These are phyloP conservation scores for Rhabdomys dilectus DNA, from an alignment of 2,113 vertebrate genomes.

Conservation along the genomic window DNA sequence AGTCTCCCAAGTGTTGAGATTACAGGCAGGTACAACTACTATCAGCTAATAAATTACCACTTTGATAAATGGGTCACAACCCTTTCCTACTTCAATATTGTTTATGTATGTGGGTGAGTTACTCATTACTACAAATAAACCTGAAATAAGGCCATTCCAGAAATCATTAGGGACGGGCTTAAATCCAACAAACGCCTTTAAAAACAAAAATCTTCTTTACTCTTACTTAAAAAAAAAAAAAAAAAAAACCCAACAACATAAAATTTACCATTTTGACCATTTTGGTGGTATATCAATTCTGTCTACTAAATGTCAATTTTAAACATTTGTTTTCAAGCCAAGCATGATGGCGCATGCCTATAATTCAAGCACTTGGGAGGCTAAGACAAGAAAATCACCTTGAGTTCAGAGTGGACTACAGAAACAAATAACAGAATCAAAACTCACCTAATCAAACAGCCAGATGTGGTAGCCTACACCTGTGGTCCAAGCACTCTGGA, in stretches of 20 bases:
- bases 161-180: constrained; percentile 3
- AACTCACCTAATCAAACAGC: background rate
- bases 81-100: background rate
- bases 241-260: background rate
- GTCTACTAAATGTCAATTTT: background rate
- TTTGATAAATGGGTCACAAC: background rate
- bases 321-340: background rate
- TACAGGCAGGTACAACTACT: background rate
- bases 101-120: background rate
- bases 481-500: background rate
- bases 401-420: background rate
- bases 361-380: background rate
- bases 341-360: background rate
- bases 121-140: constrained; percentile 17
- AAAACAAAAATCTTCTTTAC: background rate
- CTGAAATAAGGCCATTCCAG: background rate
- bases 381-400: background rate
- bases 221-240: background rate
- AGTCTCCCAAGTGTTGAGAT: background rate
- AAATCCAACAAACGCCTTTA: background rate
- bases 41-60: background rate
- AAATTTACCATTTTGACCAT: constrained; percentile 5
- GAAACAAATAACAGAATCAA: too few relatives aligned
- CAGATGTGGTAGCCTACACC: background rate
- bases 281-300: constrained; percentile 12